Evolutionary conservation across 1,140 invertebrate genomes (phyloP), one percentile per base, ranked within the genome.

Genomic region (Drosophila tsacasi): DNA sequence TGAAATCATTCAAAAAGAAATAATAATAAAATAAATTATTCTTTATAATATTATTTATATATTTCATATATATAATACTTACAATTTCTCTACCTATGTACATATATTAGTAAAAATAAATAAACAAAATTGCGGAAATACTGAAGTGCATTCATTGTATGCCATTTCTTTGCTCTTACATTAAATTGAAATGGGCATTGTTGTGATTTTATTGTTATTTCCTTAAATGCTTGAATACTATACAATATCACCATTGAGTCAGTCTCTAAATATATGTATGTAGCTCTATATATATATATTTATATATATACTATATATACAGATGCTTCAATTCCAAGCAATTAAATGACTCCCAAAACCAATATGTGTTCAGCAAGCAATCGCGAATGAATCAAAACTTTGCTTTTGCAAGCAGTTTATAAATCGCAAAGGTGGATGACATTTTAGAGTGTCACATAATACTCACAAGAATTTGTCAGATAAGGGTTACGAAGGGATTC

Each of bases 211-310:
- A 67, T 60, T 63, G 59, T 37, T 13, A 25, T 50, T 49, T 32
- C 25, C 32, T 55, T 55, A 55, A 40, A 49, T 25, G 17, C 59
- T 39, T 25, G 23, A 40, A 67, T 23, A 32, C 17, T 13, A 40
- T 59, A 39, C 21, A 37, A 64, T 30, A 64, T 68, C 25, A 50
- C 9, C 42, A 64, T 72, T 68, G 62, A 67, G 30, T 68, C 40
- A 49, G 17, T 39, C 52, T 23, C 13, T 63, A 13, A 40, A 39
- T 25, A 27, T 55, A 32, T 47, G 1, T 52, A 21, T 47, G 39
- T 46, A 21, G 19, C 6, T 15, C 44, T 30, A 32, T 32, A 32
- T 9, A 71, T 42, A 44, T 37, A 40, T n/a, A n/a, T n/a, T n/a
- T n/a, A n/a, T 30, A 32, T 32, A 32, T 9, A 71, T 42, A 44